Conservation (phyloP, 2,113 vertebrate genomes). For the Pantherophis guttatus region DNA sequence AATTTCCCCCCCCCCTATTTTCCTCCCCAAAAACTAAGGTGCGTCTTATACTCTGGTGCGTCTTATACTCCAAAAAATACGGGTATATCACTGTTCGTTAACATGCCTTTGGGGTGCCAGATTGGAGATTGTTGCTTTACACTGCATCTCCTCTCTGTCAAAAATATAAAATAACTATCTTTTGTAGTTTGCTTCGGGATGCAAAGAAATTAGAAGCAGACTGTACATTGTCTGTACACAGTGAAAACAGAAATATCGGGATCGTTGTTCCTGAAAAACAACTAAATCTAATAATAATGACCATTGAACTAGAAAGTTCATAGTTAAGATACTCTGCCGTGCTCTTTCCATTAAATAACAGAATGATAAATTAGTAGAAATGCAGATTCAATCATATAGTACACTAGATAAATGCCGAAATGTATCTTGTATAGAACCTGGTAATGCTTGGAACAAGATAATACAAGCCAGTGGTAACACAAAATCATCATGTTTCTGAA, state of each 20-base stretch:
- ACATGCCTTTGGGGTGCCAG: neutral
- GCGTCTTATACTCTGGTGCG: too few species aligned
- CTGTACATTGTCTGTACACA: neutral
- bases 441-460: accelerated
- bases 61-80: too few species aligned
- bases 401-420: neutral
- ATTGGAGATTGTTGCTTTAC: neutral
- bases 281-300: neutral
- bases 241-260: too few species aligned
- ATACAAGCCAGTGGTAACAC: neutral
- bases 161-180: neutral
- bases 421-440: neutral
- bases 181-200: neutral
- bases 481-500: neutral
- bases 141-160: neutral
- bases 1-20: too few species aligned
- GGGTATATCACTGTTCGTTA: neutral
- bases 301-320: neutral
- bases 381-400: neutral
- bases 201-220: neutral
- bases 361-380: neutral
- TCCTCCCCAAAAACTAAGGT: too few species aligned
- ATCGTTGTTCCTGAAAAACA: neutral
- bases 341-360: neutral
- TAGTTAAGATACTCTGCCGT: neutral